phyloP scores from a whole-genome alignment of 92 coral and sea anemone genomes.

The Epizoanthus fatuus region DNA sequence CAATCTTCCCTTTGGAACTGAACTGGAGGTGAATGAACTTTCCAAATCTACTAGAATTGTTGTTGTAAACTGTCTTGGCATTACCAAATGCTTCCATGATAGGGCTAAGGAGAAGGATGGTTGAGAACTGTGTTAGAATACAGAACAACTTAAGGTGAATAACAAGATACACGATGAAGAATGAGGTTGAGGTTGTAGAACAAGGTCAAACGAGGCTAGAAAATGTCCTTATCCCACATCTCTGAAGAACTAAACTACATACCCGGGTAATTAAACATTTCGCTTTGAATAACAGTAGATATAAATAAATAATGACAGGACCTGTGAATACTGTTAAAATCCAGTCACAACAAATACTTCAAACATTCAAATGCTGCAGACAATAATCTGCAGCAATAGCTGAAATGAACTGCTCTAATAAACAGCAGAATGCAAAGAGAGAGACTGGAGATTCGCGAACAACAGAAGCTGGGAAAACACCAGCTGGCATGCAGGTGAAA shows the following conservation, averaged over 20 bases:
- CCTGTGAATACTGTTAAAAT: too few species aligned
- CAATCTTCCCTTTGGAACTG: slow-evolving; percentile 93
- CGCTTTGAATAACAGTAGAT: too few species aligned
- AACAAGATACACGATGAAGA: not conserved
- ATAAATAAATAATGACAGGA: too few species aligned
- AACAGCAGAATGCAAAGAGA: too few species aligned
- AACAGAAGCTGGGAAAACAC: too few species aligned
- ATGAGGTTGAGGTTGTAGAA: not conserved
- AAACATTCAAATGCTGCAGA: too few species aligned
- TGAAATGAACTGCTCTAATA: too few species aligned
- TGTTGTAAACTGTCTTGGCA: slow-evolving; percentile 99
- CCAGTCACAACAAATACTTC: too few species aligned
- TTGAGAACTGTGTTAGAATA: not conserved
- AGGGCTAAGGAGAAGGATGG: slow-evolving; percentile 69
- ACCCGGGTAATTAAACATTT: not conserved
- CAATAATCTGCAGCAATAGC: too few species aligned
- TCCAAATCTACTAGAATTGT: slow-evolving; percentile 99
- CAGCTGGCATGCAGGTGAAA: too few species aligned
- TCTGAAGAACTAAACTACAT: not conserved
- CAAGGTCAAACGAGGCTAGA: not conserved
- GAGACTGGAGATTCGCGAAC: too few species aligned
- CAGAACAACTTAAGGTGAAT: not conserved
- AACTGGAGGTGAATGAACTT: slow-evolving; percentile 94
- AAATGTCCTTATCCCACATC: not conserved
- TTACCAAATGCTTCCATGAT: slow-evolving; percentile 99